A percentile compares a stretch with the other conserved stretches of the same genome.
Conservation (phyloP, 2,888 invertebrate genomes). For the Agrotis puta region DNA sequence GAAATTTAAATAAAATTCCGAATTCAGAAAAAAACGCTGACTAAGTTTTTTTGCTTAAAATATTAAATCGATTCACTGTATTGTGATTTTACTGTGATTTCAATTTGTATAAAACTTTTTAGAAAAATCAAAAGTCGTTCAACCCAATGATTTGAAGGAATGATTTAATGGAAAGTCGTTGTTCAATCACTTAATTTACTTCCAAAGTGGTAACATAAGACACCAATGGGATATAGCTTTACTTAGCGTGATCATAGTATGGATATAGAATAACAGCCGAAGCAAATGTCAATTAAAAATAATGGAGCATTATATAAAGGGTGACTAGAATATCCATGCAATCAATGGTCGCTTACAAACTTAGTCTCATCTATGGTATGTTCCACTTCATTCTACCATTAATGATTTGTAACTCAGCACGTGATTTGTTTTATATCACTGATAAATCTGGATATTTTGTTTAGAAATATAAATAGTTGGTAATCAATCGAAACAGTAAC, state of each 20-base stretch:
- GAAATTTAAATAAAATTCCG: constrained; percentile 16
- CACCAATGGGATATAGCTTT: constrained; percentile 24
- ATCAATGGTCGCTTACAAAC: constrained; percentile 5
- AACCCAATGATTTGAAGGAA: constrained; percentile 10
- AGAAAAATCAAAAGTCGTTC: neutral
- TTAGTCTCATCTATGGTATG: neutral
- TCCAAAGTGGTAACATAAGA: constrained; percentile 39
- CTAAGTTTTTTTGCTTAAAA: constrained; percentile 20
- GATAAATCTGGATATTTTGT: no score
- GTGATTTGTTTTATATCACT: neutral
- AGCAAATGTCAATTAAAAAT: constrained; percentile 37
- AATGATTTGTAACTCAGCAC: neutral
- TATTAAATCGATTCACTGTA: constrained; percentile 4
- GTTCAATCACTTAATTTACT: constrained; percentile 36
- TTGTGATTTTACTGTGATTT: constrained; percentile 18
- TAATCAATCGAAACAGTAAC: no score
- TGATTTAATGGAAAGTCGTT: neutral
- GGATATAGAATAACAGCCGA: constrained; percentile 1
- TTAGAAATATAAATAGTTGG: no score
- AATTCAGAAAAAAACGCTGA: constrained; percentile 7
- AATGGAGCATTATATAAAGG: constrained; percentile 27
- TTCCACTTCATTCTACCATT: neutral
- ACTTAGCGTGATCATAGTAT: constrained; percentile 1
- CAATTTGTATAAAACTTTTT: constrained; percentile 21
- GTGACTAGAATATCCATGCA: constrained; percentile 8